phyloP scores from a whole-genome alignment of 2,888 invertebrate genomes.

The Deroplatys truncata region DNA sequence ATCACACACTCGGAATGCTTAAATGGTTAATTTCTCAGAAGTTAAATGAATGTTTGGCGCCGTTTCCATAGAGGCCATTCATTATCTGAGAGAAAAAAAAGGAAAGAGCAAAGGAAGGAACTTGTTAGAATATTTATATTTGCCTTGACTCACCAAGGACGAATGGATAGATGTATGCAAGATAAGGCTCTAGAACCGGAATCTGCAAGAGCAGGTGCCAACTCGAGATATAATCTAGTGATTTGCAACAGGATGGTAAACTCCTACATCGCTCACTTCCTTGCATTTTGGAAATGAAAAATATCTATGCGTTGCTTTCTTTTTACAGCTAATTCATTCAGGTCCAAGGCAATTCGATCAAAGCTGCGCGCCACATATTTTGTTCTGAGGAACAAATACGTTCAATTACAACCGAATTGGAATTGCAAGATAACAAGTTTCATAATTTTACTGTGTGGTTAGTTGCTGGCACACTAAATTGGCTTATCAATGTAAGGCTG shows the following conservation, averaged over 20 bases:
- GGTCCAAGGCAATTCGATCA: too few species aligned
- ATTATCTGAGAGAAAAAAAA: background rate
- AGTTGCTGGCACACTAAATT: too few species aligned
- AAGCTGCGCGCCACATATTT: too few species aligned
- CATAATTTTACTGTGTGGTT: too few species aligned
- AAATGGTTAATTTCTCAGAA: background rate
- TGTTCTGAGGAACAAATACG: too few species aligned
- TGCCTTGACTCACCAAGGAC: background rate
- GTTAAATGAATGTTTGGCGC: background rate
- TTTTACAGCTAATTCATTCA: too few species aligned
- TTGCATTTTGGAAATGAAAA: too few species aligned
- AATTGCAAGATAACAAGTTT: too few species aligned
- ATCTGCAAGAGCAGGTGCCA: background rate
- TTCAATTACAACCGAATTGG: too few species aligned
- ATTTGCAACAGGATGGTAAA: background rate
- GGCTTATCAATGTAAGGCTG: too few species aligned
- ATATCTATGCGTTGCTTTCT: too few species aligned
- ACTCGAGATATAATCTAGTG: background rate
- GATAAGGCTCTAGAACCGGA: background rate
- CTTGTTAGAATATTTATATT: background rate
- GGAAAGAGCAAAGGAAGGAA: background rate
- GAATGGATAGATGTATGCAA: background rate
- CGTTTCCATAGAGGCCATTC: background rate
- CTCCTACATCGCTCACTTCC: too few species aligned
- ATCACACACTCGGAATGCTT: background rate